Evolutionary conservation across 2,113 vertebrate genomes (phyloP), one percentile per base, ranked within the genome.

Genomic region (Formicarius rufipectus): DNA sequence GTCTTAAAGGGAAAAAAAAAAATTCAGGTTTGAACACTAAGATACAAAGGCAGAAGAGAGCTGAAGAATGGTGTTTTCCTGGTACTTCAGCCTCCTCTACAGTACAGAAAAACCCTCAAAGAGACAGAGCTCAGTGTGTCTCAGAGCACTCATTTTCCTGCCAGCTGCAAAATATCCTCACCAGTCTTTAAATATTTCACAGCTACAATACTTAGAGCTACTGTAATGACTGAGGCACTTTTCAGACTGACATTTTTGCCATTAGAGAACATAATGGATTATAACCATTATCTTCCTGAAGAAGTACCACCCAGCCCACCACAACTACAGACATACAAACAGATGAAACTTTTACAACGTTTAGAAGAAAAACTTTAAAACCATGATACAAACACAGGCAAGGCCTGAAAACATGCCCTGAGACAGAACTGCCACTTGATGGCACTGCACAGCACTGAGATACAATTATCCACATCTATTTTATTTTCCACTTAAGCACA

Each of bases 381-480:
- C 21, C 30, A 12, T 24, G 21, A 15, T 2, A 10, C 2, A 50
- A 58, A 85, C 0, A 7, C 24, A 68, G 10, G 52, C 44, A 64
- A n/a, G 35, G 59, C 21, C 33, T 9, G 27, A 35, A 53, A 71
- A 47, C 0, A 2, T 42, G 92, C 71, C 24, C n/a, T 84, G 47
- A 2, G 20, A 44, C 35, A 86, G 14, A 85, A 53, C 16, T 28
- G 71, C 96, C 97, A 67, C 96, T 75, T 69, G 97, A 92, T 94
- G 96, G 95, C 96, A 96, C 66, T 89, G 76, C 72, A 56, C 24
- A 73, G 96, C 91, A 79, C 3, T 9, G 18, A 83, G 94, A 88
- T 63, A 50, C 64, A 22, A 23, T 5, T 55, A 23, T 66, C 23
- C 59, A 47, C 11, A 25, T 44, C 31, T 40, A 28, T 16, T 86